Conservation (phyloP, 2,797 vertebrate genomes). For the Enteromius fasciolatus region DNA sequence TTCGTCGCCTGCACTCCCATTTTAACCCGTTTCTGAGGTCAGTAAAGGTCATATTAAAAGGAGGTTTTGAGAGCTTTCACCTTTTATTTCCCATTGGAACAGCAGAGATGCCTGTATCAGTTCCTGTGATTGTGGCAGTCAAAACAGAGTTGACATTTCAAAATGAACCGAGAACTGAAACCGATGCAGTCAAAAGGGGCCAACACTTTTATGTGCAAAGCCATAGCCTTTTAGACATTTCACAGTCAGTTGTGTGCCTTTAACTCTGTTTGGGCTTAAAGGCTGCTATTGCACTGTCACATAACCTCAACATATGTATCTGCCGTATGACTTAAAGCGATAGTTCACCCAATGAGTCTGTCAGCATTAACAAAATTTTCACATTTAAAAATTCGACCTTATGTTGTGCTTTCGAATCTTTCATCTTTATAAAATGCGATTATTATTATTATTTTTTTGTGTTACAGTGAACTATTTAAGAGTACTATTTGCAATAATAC, state of each 20-base stretch:
- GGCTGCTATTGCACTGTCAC: conserved; percentile 29
- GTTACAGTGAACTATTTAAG: not conserved
- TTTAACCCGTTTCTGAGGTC: conserved; percentile 40
- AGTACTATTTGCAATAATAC: not conserved
- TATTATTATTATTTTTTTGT: not conserved
- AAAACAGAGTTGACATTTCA: conserved; percentile 58
- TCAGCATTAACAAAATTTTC: not conserved
- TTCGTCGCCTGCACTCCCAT: not conserved
- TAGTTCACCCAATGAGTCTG: not conserved
- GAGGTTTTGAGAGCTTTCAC: conserved; percentile 47
- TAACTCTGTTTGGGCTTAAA: conserved; percentile 15
- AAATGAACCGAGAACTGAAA: conserved; percentile 51
- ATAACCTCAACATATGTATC: conserved; percentile 16
- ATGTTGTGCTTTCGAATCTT: no score
- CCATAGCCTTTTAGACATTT: conserved; percentile 47
- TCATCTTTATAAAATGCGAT: no score
- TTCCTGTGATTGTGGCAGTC: conserved; percentile 44
- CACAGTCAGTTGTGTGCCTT: conserved; percentile 14
- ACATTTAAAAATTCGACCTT: no score
- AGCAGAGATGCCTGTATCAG: conserved; percentile 36
- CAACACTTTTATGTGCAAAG: conserved; percentile 45
- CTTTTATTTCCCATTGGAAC: conserved; percentile 52
- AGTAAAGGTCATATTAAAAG: conserved; percentile 41
- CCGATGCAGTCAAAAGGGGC: conserved; percentile 48
- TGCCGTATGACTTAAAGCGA: conserved; percentile 2